Conservation (phyloP, 2,888 invertebrate species). For the Leptopilina drosophilae region DNA sequence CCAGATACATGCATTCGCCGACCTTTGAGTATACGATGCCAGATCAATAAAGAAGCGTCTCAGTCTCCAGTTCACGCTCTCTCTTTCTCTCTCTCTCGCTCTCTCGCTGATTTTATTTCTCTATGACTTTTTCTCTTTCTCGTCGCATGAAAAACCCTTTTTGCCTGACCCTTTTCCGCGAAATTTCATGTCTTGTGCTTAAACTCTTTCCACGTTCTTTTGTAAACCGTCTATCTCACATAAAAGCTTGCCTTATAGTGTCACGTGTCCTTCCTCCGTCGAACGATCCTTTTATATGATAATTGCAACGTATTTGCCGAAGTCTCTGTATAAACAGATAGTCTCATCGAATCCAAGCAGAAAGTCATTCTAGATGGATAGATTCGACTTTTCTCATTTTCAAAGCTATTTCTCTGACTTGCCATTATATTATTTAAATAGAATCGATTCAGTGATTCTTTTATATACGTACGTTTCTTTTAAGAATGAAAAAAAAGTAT, state of each 20-base stretch:
- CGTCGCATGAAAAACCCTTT: background rate
- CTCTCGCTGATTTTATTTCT: slow-evolving; percentile 54
- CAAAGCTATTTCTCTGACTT: slow-evolving; percentile 17
- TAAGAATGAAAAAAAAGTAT: background rate
- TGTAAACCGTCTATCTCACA: slow-evolving; percentile 43
- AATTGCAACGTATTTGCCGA: slow-evolving; percentile 73
- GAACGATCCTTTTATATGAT: slow-evolving; percentile 74
- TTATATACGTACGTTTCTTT: background rate
- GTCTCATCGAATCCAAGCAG: slow-evolving; percentile 38
- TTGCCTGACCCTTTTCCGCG: slow-evolving; percentile 48
- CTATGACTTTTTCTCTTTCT: slow-evolving; percentile 50
- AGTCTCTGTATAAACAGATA: slow-evolving; percentile 69
- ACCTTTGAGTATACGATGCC: slow-evolving; percentile 18
- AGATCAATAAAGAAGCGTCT: slow-evolving; percentile 49
- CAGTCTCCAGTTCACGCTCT: slow-evolving; percentile 20
- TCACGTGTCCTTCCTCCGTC: slow-evolving; percentile 48
- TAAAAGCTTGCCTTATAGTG: slow-evolving; percentile 61
- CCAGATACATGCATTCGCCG: slow-evolving; percentile 31
- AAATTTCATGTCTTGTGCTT: slow-evolving; percentile 47
- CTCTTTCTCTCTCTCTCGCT: slow-evolving; percentile 20
- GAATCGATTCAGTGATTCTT: background rate
- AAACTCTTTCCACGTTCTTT: slow-evolving; percentile 24
- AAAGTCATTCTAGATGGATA: slow-evolving; percentile 34
- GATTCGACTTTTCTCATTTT: slow-evolving; percentile 25
- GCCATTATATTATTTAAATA: slow-evolving; percentile 32